Conservation (phyloP, 2,888 invertebrate genomes). For the Xylophagus ater region DNA sequence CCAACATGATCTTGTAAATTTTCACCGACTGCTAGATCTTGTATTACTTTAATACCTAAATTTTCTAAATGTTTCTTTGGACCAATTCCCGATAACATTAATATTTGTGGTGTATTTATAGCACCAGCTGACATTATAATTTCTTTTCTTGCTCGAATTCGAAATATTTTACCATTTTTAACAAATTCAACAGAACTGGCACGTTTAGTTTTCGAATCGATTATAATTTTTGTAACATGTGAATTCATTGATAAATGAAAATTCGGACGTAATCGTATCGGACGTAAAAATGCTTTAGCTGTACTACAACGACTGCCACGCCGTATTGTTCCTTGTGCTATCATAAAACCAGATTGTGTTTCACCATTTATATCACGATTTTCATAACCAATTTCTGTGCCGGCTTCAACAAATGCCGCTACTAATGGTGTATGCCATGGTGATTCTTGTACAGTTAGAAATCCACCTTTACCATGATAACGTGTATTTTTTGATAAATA, state of each 20-base stretch:
- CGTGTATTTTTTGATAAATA: slow-evolving; percentile 54
- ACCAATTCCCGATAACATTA: slow-evolving; percentile 83
- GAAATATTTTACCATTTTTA: slow-evolving; percentile 56
- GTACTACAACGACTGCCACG: slow-evolving; percentile 74
- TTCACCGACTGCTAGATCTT: slow-evolving; percentile 66
- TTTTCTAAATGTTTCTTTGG: slow-evolving; percentile 57
- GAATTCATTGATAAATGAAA: slow-evolving; percentile 71
- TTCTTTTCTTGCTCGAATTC: slow-evolving; percentile 65
- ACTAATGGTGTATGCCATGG: slow-evolving; percentile 76
- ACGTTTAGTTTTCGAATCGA: slow-evolving; percentile 61
- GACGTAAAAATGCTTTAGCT: slow-evolving; percentile 75
- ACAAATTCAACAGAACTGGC: slow-evolving; percentile 73
- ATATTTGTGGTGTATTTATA: slow-evolving; percentile 80
- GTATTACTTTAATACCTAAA: slow-evolving; percentile 60
- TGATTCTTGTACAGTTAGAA: slow-evolving; percentile 68
- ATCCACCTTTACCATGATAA: slow-evolving; percentile 64
- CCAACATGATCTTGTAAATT: slow-evolving; percentile 84
- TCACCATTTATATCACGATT: slow-evolving; percentile 75
- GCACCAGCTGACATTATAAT: slow-evolving; percentile 83
- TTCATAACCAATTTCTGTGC: slow-evolving; percentile 70
- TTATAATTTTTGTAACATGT: slow-evolving; percentile 63
- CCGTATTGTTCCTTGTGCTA: slow-evolving; percentile 69
- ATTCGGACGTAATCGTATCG: slow-evolving; percentile 62
- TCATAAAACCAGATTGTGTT: slow-evolving; percentile 68
- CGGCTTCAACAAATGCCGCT: slow-evolving; percentile 72